These are phyloP conservation scores for Palythoa grandis DNA, from an alignment of 92 coral and sea anemone species.

Conservation along the genomic window DNA sequence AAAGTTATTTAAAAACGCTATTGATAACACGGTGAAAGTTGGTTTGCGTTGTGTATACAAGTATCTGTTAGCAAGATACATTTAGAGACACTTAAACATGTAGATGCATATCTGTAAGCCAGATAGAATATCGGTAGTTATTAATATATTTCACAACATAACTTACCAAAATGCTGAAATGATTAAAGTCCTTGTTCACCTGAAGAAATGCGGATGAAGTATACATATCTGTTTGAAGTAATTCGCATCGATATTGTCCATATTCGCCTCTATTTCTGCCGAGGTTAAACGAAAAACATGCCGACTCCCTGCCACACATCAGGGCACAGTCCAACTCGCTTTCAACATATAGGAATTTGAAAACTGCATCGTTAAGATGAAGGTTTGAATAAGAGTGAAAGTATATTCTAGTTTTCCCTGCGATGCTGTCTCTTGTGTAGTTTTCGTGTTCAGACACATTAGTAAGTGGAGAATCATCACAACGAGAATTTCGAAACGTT, in stretches of 20 bases:
- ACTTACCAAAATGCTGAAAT: conserved; percentile 42
- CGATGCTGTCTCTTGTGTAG: background rate
- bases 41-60: too few relatives aligned
- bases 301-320: background rate
- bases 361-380: conserved; percentile 1
- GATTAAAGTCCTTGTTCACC: conserved; percentile 17
- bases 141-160: too few relatives aligned
- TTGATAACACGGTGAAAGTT: too few relatives aligned
- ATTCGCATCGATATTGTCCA: conserved; percentile 11
- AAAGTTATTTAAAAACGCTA: too few relatives aligned
- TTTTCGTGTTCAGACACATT: background rate
- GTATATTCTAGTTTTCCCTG: conserved; percentile 1
- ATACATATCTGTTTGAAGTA: conserved; percentile 41
- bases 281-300: conserved; percentile 27
- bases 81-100: too few relatives aligned
- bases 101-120: too few relatives aligned
- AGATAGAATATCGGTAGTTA: too few relatives aligned
- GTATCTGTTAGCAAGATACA: too few relatives aligned
- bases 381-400: conserved; percentile 12
- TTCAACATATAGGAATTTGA: background rate
- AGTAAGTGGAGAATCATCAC: background rate
- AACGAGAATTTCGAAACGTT: background rate
- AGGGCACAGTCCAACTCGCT: conserved; percentile 10
- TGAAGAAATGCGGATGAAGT: conserved; percentile 10
- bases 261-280: background rate